Evolutionary conservation across 2,888 invertebrate genomes (phyloP).

Genomic region (Netelia inedita): DNA sequence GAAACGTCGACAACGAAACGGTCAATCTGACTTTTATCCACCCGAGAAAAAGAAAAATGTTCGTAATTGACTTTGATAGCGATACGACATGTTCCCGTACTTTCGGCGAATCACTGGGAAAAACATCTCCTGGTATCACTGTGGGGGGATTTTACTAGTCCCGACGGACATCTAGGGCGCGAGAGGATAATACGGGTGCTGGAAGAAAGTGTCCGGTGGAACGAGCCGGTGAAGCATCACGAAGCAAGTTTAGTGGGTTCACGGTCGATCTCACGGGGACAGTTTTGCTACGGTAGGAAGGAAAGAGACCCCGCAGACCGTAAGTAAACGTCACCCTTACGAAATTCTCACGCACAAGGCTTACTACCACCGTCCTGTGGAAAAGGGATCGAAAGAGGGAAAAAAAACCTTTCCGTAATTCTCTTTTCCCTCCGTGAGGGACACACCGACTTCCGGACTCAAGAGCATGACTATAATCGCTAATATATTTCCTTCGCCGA

Average conservation of each 20-base stretch:
- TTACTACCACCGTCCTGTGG: not conserved
- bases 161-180: not conserved
- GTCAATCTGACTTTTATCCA: not conserved
- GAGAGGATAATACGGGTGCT: not conserved
- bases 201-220: not conserved
- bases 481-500: too few species aligned
- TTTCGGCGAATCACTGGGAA: not conserved
- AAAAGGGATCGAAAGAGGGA: too few species aligned
- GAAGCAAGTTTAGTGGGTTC: not conserved
- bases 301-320: not conserved
- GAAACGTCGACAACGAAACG: too few species aligned
- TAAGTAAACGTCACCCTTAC: not conserved
- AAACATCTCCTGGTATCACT: not conserved
- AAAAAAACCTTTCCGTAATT: too few species aligned
- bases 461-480: too few species aligned
- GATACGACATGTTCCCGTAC: not conserved
- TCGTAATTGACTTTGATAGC: conserved; percentile 2
- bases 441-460: too few species aligned
- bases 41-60: not conserved
- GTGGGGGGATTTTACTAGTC: not conserved
- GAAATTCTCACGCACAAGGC: not conserved
- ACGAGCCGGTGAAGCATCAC: not conserved
- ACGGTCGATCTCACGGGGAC: conserved; percentile 8
- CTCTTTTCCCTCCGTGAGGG: too few species aligned
- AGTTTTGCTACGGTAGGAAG: not conserved